Conservation (phyloP, 2,888 invertebrate species). For the Myopa tessellatipennis region DNA sequence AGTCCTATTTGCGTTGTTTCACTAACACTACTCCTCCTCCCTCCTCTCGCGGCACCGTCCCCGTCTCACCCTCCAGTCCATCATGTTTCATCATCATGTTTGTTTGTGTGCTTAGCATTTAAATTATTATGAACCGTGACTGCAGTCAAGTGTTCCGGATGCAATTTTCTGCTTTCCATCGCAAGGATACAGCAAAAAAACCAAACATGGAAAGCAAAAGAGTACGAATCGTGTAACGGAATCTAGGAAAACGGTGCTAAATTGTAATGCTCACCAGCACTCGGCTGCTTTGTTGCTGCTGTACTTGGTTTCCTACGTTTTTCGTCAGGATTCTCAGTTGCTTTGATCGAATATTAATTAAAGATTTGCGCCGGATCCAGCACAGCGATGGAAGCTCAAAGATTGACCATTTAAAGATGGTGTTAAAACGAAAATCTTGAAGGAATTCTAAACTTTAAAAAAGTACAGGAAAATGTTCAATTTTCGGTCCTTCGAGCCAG, state of each 20-base stretch:
- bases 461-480: too few relatives aligned
- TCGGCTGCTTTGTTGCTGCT: too few relatives aligned
- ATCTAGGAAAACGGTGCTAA: slow-evolving; percentile 16
- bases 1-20: neutral
- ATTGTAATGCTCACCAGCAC: neutral
- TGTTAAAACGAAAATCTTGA: too few relatives aligned
- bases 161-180: slow-evolving; percentile 27
- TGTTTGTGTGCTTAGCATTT: slow-evolving; percentile 61
- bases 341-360: too few relatives aligned
- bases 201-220: neutral
- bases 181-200: too few relatives aligned
- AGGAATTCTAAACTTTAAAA: too few relatives aligned
- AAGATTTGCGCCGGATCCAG: too few relatives aligned
- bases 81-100: neutral
- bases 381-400: too few relatives aligned
- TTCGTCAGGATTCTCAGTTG: too few relatives aligned
- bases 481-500: too few relatives aligned
- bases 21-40: neutral
- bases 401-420: too few relatives aligned
- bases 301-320: too few relatives aligned
- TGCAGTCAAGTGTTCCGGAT: slow-evolving; percentile 38
- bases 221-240: neutral
- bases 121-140: slow-evolving; percentile 60
- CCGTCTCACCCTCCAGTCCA: neutral
- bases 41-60: neutral